Conservation (phyloP, 2,888 invertebrate species). For the Dasysyrphus albostriatus region DNA sequence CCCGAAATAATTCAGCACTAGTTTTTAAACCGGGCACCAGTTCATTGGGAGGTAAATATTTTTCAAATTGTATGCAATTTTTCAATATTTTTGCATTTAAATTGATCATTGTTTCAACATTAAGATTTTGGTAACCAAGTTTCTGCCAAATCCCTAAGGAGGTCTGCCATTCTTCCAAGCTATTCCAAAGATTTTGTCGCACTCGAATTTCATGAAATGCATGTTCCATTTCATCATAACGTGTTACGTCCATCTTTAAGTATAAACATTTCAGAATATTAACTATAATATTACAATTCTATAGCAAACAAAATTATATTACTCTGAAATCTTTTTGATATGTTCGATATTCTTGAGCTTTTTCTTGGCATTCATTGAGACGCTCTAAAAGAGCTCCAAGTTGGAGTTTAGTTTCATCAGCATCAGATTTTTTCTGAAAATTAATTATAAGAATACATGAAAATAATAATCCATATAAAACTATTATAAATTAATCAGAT, state of each 20-base stretch:
- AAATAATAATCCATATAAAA: too few relatives aligned
- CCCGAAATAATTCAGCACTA: slow-evolving; percentile 91
- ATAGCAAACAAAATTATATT: slow-evolving; percentile 40
- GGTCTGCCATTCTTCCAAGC: slow-evolving; percentile 90
- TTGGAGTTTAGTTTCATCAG: slow-evolving; percentile 87
- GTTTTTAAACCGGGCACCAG: slow-evolving; percentile 91
- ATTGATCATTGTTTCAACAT: slow-evolving; percentile 89
- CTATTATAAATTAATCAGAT: too few relatives aligned
- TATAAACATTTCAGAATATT: background rate
- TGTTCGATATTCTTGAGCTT: slow-evolving; percentile 89
- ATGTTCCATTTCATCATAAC: slow-evolving; percentile 92
- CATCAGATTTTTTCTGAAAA: slow-evolving; percentile 88
- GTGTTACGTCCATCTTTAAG: slow-evolving; percentile 90
- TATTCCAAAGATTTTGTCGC: slow-evolving; percentile 92
- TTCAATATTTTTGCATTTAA: slow-evolving; percentile 88
- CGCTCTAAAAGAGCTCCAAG: slow-evolving; percentile 87
- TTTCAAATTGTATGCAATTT: slow-evolving; percentile 91
- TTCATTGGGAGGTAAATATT: slow-evolving; percentile 92
- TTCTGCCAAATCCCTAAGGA: slow-evolving; percentile 88
- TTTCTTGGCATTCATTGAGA: slow-evolving; percentile 87
- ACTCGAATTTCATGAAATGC: slow-evolving; percentile 91
- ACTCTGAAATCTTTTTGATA: slow-evolving; percentile 95
- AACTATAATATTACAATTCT: background rate
- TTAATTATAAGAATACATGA: background rate
- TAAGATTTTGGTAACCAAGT: slow-evolving; percentile 84